Base-by-base conservation (phyloP, 2,113 vertebrate species). In the Microcebus griseorufus region DNA sequence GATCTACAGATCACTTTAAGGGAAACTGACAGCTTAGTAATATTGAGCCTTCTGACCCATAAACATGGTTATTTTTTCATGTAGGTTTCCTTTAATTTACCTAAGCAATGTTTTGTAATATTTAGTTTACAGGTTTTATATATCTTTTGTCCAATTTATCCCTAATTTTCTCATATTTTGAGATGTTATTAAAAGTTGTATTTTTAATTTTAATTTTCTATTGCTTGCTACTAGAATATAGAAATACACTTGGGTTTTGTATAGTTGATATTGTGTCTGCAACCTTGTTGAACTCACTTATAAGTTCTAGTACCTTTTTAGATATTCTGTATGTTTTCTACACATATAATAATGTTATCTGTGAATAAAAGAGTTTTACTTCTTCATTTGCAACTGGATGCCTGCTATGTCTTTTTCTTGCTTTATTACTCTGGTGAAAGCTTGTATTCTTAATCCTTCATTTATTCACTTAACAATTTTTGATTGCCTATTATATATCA, bases 141-240 rank as follows among this genome's bases (percentile, higher is more conserved):
- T 39, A 62, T 45, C 6, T 84, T 81, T 81, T 78, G 3, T 75
- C 23, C 91, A 58, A 85, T 78, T 60, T 88, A 55, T 92, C 7
- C 14, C 32, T 60, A 93, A 72, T 1, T 88, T 81, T 85, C 18
- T 93, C 32, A 55, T 70, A 48, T 37, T 69, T 84, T 76, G 55
- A 34, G 17, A 32, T 78, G 9, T 20, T 84, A n/a, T 69, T 76
- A 51, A 48, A 70, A 70, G 45, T 75, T 9, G 9, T n/a, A 81
- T 53, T 86, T 92, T 94, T 22, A 78, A 88, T 58, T 94, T 90
- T 62, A 92, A 62, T 90, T 94, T 72, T 4, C 39, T 90, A 22
- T 72, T 82, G 32, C 80, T 90, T 89, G 1, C 25, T 95, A 16
- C 8, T 42, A 70, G 1, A 29, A 73, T 64, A 53, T 12, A 90